Percentiles rank a stretch among this genome's conserved stretches.
phyloP scores from a whole-genome alignment of 2,797 vertebrate species.

The Gouania willdenowi region DNA sequence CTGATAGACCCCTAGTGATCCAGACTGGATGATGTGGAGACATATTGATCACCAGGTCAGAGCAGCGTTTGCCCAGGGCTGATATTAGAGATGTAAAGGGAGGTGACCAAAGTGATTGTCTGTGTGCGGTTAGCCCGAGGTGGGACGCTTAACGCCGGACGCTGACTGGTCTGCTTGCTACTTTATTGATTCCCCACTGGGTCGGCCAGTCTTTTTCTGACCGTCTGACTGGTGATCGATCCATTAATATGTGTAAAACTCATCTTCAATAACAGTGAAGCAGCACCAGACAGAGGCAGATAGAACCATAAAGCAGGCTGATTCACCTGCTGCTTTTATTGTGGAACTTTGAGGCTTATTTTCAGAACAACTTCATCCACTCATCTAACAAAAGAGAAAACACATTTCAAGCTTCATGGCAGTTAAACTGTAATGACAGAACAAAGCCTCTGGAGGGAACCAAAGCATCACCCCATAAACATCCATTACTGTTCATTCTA shows the following conservation, averaged over 20 bases:
- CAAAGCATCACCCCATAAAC: conserved; percentile 1
- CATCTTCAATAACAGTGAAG: conserved; percentile 22
- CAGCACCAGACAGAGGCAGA: conserved; percentile 6
- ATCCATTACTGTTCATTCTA: background rate
- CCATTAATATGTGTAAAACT: conserved; percentile 39
- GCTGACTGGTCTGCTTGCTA: conserved; percentile 62
- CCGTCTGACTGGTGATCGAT: conserved; percentile 58
- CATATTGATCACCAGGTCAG: conserved; percentile 54
- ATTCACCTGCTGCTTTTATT: conserved; percentile 10
- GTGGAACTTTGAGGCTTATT: too few relatives aligned
- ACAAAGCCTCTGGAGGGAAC: conserved; percentile 28
- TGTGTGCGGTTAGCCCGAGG: conserved; percentile 42
- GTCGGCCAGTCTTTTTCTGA: conserved; percentile 42
- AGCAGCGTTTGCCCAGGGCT: conserved; percentile 28
- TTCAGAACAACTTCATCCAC: too few relatives aligned
- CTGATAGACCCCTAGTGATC: too few relatives aligned
- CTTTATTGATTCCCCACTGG: conserved; percentile 57
- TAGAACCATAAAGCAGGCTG: conserved; percentile 2
- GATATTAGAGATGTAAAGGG: conserved; percentile 12
- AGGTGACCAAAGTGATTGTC: conserved; percentile 34
- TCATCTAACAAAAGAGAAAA: too few relatives aligned
- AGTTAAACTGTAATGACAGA: conserved; percentile 4
- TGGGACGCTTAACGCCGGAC: conserved; percentile 39
- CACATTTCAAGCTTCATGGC: background rate
- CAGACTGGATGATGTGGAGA: conserved; percentile 69